These are phyloP conservation scores for Zelleria hepariella DNA, from an alignment of 2,888 invertebrate species.

Conservation along the genomic window DNA sequence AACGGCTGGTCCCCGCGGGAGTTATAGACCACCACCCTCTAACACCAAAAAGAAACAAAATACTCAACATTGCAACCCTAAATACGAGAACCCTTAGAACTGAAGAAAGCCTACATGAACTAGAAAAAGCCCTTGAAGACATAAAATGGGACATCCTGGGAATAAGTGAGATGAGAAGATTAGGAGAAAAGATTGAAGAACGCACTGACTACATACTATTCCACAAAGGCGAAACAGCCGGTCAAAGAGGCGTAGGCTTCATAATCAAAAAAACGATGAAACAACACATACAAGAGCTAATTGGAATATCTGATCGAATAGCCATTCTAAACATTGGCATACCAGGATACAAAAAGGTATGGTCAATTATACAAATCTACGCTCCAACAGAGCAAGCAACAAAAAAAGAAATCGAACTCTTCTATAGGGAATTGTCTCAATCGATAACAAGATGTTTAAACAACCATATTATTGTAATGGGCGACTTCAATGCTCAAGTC, in stretches of 20 bases:
- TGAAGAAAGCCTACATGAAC: constrained; percentile 2
- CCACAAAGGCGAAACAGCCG: constrained; percentile 15
- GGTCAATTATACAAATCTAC: constrained; percentile 14
- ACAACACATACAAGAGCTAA: constrained; percentile 14
- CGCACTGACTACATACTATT: not conserved
- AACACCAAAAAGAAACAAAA: not conserved
- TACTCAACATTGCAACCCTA: not conserved
- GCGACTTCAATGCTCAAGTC: constrained; percentile 16
- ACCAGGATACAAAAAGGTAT: constrained; percentile 9
- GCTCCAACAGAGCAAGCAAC: constrained; percentile 17
- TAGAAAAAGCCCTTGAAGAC: constrained; percentile 1
- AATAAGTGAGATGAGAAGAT: not conserved
- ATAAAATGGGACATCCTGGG: not conserved
- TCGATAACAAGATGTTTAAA: constrained; percentile 3
- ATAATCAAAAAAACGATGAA: constrained; percentile 13
- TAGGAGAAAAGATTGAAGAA: not conserved
- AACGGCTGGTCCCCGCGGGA: constrained; percentile 10
- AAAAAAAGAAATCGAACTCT: constrained; percentile 6
- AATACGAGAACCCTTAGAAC: constrained; percentile 8
- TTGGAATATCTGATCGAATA: constrained; percentile 15
- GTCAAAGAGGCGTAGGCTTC: constrained; percentile 15
- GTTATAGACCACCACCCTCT: constrained; percentile 4
- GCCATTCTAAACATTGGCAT: constrained; percentile 14
- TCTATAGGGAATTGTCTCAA: constrained; percentile 12
- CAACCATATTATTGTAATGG: constrained; percentile 14